A percentile compares a stretch with the other conserved stretches of the same genome.
Conservation (phyloP, 2,797 vertebrate genomes). For the Etheostoma nigrum region DNA sequence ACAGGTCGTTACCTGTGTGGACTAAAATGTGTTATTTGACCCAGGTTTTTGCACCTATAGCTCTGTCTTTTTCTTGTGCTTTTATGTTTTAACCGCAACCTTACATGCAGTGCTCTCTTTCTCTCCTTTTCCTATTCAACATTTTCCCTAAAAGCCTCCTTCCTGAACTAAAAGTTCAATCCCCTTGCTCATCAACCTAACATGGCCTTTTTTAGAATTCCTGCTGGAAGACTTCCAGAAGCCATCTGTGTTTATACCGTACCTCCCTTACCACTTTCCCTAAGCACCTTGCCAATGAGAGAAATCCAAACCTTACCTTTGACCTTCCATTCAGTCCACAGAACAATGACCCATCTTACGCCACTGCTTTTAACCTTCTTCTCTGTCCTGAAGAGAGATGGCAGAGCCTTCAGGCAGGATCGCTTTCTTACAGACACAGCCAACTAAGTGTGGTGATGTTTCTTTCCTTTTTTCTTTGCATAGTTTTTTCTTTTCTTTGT, state of each 20-base stretch:
- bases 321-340: constrained; percentile 51
- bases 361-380: constrained; percentile 38
- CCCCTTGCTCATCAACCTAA: constrained; percentile 28
- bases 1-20: background rate
- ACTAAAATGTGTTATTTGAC: constrained; percentile 51
- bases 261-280: constrained; percentile 15
- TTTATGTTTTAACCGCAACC: constrained; percentile 12
- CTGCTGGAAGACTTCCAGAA: constrained; percentile 39
- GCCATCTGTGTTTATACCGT: constrained; percentile 16
- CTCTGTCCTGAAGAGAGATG: constrained; percentile 58
- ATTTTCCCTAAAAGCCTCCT: constrained; percentile 59
- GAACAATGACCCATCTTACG: constrained; percentile 59
- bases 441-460: constrained; percentile 58
- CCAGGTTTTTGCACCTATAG: constrained; percentile 31
- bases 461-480: constrained; percentile 15
- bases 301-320: constrained; percentile 42
- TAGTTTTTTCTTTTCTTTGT: constrained; percentile 32
- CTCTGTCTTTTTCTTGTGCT: constrained; percentile 24
- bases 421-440: constrained; percentile 58
- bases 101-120: constrained; percentile 2
- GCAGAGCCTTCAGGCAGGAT: constrained; percentile 70
- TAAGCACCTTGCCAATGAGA: constrained; percentile 38
- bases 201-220: constrained; percentile 27
- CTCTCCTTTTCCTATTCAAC: constrained; percentile 17
- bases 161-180: constrained; percentile 56